A percentile compares a stretch with the other conserved stretches of the same genome.
Evolutionary conservation across 2,113 vertebrate genomes (phyloP).

Genomic region (Psophia crepitans): DNA sequence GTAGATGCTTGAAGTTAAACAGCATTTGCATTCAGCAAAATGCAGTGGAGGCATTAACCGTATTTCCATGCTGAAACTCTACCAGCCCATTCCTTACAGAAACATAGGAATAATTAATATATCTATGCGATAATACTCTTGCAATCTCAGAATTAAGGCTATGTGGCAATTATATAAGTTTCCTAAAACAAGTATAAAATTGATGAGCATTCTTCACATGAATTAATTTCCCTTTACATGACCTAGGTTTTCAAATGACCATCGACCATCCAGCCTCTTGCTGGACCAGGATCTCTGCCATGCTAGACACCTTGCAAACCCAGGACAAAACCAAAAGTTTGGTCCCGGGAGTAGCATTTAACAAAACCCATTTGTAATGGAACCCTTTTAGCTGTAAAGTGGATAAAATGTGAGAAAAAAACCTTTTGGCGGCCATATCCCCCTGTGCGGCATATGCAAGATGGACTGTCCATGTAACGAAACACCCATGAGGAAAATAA

Average conservation of each 20-base stretch:
- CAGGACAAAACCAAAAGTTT: not conserved
- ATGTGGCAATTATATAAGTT: not conserved
- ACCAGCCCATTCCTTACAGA: not conserved
- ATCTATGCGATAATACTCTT: not conserved
- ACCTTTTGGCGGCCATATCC: not conserved
- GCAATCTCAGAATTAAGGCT: not conserved
- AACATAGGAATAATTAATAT: not conserved
- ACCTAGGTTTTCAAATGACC: not conserved
- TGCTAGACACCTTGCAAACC: not conserved
- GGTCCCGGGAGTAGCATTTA: not conserved
- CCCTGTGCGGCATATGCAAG: not conserved
- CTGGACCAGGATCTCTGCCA: not conserved
- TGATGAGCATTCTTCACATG: not conserved
- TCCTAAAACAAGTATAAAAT: not conserved
- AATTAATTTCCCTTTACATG: not conserved
- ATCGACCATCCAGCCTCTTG: not conserved
- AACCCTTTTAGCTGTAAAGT: accelerated
- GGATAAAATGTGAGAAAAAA: not conserved
- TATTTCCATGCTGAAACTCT: not conserved
- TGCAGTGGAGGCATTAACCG: not conserved
- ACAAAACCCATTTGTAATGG: not conserved
- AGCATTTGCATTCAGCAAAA: not conserved
- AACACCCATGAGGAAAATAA: not conserved
- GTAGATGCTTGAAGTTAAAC: not conserved
- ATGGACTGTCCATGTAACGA: not conserved